These are phyloP conservation scores for Cerceris rybyensis DNA, from an alignment of 2,888 invertebrate species.

Conservation along the genomic window DNA sequence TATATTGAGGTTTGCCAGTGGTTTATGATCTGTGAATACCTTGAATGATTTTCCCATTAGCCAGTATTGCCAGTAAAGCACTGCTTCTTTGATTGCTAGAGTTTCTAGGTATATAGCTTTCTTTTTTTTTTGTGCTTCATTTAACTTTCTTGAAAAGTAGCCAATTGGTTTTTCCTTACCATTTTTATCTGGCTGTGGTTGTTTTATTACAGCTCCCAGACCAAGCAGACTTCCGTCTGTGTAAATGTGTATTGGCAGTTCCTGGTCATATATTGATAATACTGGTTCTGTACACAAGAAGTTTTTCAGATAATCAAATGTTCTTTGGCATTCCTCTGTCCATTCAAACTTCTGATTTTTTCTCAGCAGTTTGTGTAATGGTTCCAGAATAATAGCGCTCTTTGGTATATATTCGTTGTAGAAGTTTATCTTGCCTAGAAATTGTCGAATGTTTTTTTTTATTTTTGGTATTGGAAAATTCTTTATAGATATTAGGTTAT, in stretches of 20 bases:
- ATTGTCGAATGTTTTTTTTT: constrained; percentile 36
- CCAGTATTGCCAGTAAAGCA: too few species aligned
- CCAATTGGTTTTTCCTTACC: too few species aligned
- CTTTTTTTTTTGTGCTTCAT: too few species aligned
- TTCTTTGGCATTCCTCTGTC: constrained; percentile 12
- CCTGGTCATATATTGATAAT: constrained; percentile 63
- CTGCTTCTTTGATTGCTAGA: too few species aligned
- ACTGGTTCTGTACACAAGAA: constrained; percentile 62
- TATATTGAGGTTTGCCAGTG: too few species aligned
- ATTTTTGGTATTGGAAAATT: constrained; percentile 48
- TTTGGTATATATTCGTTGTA: too few species aligned
- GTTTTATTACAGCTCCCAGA: background rate
- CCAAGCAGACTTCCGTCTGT: constrained; percentile 25
- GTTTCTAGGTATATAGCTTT: too few species aligned
- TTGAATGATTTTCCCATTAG: too few species aligned
- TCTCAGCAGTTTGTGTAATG: constrained; percentile 7
- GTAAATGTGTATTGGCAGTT: constrained; percentile 60
- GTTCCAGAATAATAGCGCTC: background rate
- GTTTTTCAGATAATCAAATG: constrained; percentile 52
- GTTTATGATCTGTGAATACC: too few species aligned
- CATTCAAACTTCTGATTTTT: constrained; percentile 10
- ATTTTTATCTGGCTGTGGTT: too few species aligned
- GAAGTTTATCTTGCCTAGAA: constrained; percentile 45
- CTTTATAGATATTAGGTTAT: constrained; percentile 52
- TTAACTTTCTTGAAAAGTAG: too few species aligned